Evolutionary conservation across 2,797 vertebrate species (phyloP).

Genomic region (Poeciliopsis infans): DNA sequence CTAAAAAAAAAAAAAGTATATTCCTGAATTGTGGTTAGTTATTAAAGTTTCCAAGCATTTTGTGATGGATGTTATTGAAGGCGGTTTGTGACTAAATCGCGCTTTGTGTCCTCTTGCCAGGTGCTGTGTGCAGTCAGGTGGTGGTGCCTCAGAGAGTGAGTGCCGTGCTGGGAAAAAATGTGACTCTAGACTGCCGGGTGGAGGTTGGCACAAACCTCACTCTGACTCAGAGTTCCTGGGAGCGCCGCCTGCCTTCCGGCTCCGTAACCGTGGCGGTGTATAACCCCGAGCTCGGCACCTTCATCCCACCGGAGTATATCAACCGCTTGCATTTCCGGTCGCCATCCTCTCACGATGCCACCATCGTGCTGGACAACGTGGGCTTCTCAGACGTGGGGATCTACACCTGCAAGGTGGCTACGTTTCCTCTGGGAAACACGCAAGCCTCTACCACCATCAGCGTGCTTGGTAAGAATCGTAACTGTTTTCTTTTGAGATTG

Average conservation of each 20-base stretch:
- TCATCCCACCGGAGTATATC: conserved; percentile 88
- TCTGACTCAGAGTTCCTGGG: conserved; percentile 96
- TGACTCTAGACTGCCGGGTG: conserved; percentile 91
- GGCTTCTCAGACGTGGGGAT: conserved; percentile 92
- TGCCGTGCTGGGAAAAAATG: conserved; percentile 95
- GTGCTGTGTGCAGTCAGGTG: conserved; percentile 89
- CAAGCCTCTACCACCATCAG: conserved; percentile 90
- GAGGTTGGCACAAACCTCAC: conserved; percentile 90
- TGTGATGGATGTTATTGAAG: not conserved
- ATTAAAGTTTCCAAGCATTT: not conserved
- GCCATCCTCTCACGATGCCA: conserved; percentile 90
- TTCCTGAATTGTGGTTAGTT: not conserved
- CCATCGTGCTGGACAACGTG: conserved; percentile 90
- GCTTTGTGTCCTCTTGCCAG: conserved; percentile 68
- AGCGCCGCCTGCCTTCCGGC: conserved; percentile 87
- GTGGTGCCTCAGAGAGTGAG: conserved; percentile 89
- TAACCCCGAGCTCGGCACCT: conserved; percentile 92
- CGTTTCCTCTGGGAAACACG: conserved; percentile 95
- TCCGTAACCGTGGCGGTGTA: conserved; percentile 92
- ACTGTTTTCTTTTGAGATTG: not conserved
- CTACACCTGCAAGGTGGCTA: conserved; percentile 96
- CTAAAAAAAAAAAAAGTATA: not conserved
- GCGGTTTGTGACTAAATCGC: not conserved
- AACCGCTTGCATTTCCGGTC: conserved; percentile 91
- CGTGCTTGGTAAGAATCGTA: conserved; percentile 87